Evolutionary conservation across 2,888 invertebrate genomes (phyloP).

Genomic region (Cremastobaeus sp.): DNA sequence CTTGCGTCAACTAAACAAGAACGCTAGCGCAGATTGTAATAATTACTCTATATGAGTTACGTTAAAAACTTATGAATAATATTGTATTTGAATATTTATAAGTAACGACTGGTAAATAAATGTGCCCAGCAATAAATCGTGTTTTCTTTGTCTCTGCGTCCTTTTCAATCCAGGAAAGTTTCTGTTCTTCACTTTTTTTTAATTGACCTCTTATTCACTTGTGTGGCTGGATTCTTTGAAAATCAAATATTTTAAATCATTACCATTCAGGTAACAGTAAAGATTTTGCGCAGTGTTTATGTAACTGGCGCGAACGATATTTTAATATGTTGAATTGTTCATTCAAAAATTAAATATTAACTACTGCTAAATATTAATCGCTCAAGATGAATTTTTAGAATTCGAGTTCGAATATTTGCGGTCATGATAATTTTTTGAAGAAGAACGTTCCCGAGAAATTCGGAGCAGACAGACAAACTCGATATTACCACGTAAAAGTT

Average conservation of each 20-base stretch:
- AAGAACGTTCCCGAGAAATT: neutral
- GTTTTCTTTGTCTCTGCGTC: too few species aligned
- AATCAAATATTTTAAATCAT: conserved; percentile 16
- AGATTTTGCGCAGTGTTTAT: conserved; percentile 27
- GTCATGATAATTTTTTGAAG: too few species aligned
- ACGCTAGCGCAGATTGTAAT: conserved; percentile 57
- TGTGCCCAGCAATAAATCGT: conserved; percentile 69
- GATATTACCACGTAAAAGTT: too few species aligned
- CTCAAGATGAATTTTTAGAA: conserved; percentile 12
- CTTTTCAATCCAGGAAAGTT: too few species aligned
- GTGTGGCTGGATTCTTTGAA: too few species aligned
- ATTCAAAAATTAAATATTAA: conserved; percentile 30
- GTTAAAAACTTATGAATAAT: conserved; percentile 64
- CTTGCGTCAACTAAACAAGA: conserved; percentile 37
- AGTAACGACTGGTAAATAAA: conserved; percentile 72
- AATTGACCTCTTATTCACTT: too few species aligned
- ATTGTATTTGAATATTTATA: conserved; percentile 71
- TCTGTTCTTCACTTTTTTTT: too few species aligned
- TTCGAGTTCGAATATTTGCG: conserved; percentile 3
- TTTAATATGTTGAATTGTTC: conserved; percentile 35
- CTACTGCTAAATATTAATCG: conserved; percentile 37
- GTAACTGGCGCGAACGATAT: conserved; percentile 24
- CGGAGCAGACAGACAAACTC: neutral
- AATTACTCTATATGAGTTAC: conserved; percentile 60
- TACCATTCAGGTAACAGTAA: neutral